Conservation (phyloP, 2,888 invertebrate species). For the Cosmopolites sordidus region DNA sequence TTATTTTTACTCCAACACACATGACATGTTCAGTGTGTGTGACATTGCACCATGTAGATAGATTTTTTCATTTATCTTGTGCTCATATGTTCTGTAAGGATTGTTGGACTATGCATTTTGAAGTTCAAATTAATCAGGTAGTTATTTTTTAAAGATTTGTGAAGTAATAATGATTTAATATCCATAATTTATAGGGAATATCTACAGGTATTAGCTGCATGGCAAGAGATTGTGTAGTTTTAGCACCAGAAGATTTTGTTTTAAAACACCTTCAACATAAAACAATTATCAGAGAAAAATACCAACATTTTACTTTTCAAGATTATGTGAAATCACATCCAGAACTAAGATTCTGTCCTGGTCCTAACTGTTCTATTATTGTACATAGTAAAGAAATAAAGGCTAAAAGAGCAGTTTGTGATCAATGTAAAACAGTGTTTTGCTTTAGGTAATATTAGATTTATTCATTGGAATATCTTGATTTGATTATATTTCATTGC, state of each 20-base stretch:
- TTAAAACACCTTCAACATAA: conserved; percentile 72
- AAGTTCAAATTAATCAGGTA: conserved; percentile 92
- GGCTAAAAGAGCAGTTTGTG: conserved; percentile 85
- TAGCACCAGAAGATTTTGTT: conserved; percentile 96
- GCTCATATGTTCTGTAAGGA: conserved; percentile 92
- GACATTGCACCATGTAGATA: conserved; percentile 59
- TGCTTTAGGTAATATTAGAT: conserved; percentile 61
- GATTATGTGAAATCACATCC: conserved; percentile 95
- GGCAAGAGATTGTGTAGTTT: conserved; percentile 89
- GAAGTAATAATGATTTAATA: background rate
- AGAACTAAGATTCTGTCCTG: conserved; percentile 88
- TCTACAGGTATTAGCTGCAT: conserved; percentile 92
- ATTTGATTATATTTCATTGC: conserved; percentile 41
- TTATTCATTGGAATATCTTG: background rate
- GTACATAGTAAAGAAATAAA: conserved; percentile 77
- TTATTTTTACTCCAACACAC: conserved; percentile 40
- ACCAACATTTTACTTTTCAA: conserved; percentile 92
- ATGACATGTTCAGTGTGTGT: conserved; percentile 74
- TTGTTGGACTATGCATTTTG: conserved; percentile 95
- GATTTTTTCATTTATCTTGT: conserved; percentile 79
- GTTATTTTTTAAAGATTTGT: conserved; percentile 29
- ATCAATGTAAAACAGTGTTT: conserved; percentile 82
- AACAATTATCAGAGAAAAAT: conserved; percentile 81
- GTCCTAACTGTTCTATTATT: conserved; percentile 90
- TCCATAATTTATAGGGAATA: conserved; percentile 53